Conservation (phyloP, 1,140 invertebrate species). For the Drosophila hydei region DNA sequence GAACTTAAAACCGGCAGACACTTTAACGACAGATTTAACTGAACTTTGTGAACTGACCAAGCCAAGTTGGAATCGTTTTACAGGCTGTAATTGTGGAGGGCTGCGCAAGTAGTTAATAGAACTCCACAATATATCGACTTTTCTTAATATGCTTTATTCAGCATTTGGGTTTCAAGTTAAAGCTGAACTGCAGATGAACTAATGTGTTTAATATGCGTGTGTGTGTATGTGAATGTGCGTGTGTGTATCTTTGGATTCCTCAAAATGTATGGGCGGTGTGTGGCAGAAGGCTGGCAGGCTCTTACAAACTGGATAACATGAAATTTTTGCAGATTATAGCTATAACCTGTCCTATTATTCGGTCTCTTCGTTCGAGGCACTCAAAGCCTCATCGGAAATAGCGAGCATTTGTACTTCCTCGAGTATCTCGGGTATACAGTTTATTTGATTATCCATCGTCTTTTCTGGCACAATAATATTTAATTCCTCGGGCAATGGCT, state of each 20-base stretch:
- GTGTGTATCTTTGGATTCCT: background rate
- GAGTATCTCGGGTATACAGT: constrained; percentile 9
- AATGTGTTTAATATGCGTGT: background rate
- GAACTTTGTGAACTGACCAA: constrained; percentile 53
- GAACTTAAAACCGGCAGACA: constrained; percentile 42
- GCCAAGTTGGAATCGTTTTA: constrained; percentile 36
- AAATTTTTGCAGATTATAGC: constrained; percentile 6
- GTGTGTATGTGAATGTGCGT: background rate
- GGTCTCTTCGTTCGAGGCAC: constrained; percentile 6
- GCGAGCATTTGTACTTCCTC: constrained; percentile 39
- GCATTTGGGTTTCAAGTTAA: constrained; percentile 13
- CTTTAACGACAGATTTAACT: constrained; percentile 79
- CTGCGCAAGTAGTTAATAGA: background rate
- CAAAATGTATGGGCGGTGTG: background rate
- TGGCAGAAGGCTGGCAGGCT: constrained; percentile 35
- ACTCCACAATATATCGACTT: constrained; percentile 4
- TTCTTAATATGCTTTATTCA: constrained; percentile 32
- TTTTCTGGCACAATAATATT: background rate
- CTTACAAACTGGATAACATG: constrained; percentile 26
- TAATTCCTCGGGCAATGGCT: background rate
- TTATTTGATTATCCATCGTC: background rate
- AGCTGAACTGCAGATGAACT: constrained; percentile 43
- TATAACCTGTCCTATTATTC: background rate
- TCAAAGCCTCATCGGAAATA: constrained; percentile 30
- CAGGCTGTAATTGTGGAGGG: constrained; percentile 9